Evolutionary conservation across 23 tunicate genomes (phyloP), one percentile per base, ranked within the genome.

Genomic region (Diplosoma virens): DNA sequence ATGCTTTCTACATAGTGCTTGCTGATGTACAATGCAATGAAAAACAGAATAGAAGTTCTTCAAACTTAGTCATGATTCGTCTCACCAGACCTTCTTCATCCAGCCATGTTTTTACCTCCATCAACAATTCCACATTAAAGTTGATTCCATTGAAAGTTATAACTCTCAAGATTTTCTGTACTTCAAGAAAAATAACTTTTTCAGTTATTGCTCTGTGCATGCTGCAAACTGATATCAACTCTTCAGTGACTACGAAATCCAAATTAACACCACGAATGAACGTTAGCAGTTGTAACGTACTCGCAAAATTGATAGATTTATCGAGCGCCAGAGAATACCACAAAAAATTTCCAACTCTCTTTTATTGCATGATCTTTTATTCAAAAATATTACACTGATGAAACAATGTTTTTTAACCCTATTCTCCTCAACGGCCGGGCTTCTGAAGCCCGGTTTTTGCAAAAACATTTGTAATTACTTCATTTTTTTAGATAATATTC

Each of bases 271-370:
- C 76, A 50, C 84, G 76, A 50, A 79, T 66, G 54, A 79, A 79
- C 16, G 67, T 67, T 50, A 79, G 67, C 32, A 79, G 84, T 50
- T 79, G 84, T 66, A 76, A 66, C 2, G 75, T 79, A 79, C 76
- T 66, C 30, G 64, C 9, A 30, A 48, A 29, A 66, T 79, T 76
- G 21, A 55, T 79, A 41, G 76, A 66, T 30, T 79, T 66, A 66
- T 79, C 79, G 32, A 81, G 61, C 23, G 79, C 86, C 25, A 71
- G 63, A 69, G 86, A 81, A 72, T 71, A 81, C 86, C 69, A 71
- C 0, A 71, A 71, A 31, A 81, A 69, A 32, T 71, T 71, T 30
- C 54, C 0, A 53, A 59, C 69, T 71, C 72, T 81, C 41, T 81
- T 58, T 17, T 33, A 79, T 36, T 65, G 74, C 47, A n/a, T n/a